Base-by-base conservation (phyloP, 2,797 vertebrate species). In the Protonibea diacanthus region DNA sequence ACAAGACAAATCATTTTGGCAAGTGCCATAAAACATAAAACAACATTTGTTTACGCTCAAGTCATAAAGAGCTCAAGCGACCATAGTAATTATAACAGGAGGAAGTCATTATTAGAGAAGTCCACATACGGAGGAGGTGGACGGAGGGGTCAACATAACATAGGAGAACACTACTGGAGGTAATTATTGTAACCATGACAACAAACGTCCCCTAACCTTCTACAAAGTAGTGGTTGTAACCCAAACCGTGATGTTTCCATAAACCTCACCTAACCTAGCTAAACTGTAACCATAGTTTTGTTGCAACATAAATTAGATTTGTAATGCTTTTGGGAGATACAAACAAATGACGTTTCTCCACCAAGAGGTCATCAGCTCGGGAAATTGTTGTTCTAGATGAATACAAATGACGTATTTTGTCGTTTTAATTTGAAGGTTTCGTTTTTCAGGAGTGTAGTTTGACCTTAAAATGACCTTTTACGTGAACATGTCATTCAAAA, bases 1-100 rank as follows among this genome's bases (percentile, higher is more conserved):
- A 52, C 1, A 38, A 9, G 0, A 18, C 6, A 29, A n/a, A 57
- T n/a, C 0, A 1, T 2, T 52, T 53, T 0, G 3, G 27, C 17
- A 60, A 60, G 13, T 58, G 21, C 21, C 23, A 5, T 45, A 20
- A 48, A 60, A 42, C 2, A 0, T 44, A 20, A 48, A 60, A 49
- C 2, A 0, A 6, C 2, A n/a, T 63, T 64, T 17, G 40, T 57
- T 53, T 47, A 33, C 1, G 0, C 25, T 71, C 2, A 71, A 57
- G 40, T 63, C 13, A 44, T 10, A 27, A 71, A 47, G 21, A 15
- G 14, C 17, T 49, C 3, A 1, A 42, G 15, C 38, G 12, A 10
- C 20, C 5, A 12, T 4, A 20, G 5, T 45, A 45, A 56, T 44
- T 68, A 18, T 20, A 10, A 56, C 2, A 3, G 18, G 25, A 69